Percentiles rank a stretch among this genome's conserved stretches.
Conservation (phyloP, 2,888 invertebrate genomes). For the Brachylomia viminalis region DNA sequence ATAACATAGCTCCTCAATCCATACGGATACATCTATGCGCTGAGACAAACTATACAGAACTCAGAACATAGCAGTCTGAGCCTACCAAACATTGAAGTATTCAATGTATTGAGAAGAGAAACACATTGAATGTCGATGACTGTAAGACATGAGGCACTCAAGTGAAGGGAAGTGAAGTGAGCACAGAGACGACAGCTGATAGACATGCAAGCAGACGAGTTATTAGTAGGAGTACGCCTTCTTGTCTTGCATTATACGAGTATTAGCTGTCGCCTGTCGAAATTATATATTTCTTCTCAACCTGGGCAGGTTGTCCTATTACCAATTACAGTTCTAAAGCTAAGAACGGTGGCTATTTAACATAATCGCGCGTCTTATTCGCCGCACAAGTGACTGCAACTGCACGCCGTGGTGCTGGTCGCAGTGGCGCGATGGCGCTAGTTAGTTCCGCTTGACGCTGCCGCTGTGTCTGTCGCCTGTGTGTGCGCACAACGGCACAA, state of each 20-base stretch:
- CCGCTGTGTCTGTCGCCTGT: neutral
- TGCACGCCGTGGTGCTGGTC: neutral
- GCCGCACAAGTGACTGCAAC: neutral
- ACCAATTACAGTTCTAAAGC: neutral
- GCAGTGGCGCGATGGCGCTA: neutral
- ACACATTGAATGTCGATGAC: neutral
- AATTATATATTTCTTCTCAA: neutral
- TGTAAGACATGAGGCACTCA: neutral
- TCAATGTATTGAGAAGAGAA: neutral
- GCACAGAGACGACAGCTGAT: neutral
- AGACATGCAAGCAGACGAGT: neutral
- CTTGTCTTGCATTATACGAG: too few species aligned
- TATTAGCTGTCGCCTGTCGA: neutral
- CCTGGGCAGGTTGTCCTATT: neutral
- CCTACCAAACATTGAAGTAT: neutral
- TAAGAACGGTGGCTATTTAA: neutral
- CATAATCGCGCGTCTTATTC: neutral
- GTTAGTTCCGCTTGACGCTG: slow-evolving; percentile 18
- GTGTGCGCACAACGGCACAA: neutral
- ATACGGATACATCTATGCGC: too few species aligned
- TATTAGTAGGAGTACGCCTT: neutral
- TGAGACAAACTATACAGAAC: too few species aligned
- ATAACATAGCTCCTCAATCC: too few species aligned
- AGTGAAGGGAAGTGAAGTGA: neutral
- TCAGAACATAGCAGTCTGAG: neutral